Evolutionary conservation across 1,140 invertebrate species (phyloP).

Genomic region (Augochlora pura): DNA sequence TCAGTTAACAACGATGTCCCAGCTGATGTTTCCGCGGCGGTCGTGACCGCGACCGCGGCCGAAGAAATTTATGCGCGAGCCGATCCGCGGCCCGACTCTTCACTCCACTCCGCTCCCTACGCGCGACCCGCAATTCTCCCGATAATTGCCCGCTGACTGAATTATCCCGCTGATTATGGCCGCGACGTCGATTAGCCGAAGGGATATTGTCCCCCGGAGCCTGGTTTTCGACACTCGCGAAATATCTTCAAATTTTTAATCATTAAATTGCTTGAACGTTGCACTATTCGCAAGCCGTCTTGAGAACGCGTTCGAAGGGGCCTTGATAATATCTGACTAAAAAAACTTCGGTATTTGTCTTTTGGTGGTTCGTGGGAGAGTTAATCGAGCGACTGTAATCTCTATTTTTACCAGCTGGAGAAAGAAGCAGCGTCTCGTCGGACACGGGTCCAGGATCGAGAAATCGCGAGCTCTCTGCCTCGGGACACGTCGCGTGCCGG

Average conservation of each 20-base stretch:
- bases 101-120: neutral
- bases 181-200: constrained; percentile 21
- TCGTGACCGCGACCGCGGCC: neutral
- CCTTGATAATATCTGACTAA: too few relatives aligned
- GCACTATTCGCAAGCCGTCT: too few relatives aligned
- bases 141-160: constrained; percentile 25
- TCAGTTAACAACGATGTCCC: neutral
- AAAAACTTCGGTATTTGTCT: too few relatives aligned
- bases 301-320: too few relatives aligned
- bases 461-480: neutral
- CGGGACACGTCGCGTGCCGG: neutral
- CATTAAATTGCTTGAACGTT: too few relatives aligned
- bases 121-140: constrained; percentile 4
- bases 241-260: too few relatives aligned
- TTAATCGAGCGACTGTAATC: neutral
- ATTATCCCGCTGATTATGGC: constrained; percentile 11
- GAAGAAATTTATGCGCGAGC: constrained; percentile 43
- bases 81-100: neutral
- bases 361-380: too few relatives aligned
- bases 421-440: neutral
- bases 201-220: neutral
- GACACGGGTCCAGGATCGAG: neutral
- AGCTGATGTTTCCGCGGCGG: constrained; percentile 25
- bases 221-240: too few relatives aligned
- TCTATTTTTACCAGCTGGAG: neutral